Base-by-base conservation (phyloP, 2,888 invertebrate genomes). In the Micoletzkya japonica region DNA sequence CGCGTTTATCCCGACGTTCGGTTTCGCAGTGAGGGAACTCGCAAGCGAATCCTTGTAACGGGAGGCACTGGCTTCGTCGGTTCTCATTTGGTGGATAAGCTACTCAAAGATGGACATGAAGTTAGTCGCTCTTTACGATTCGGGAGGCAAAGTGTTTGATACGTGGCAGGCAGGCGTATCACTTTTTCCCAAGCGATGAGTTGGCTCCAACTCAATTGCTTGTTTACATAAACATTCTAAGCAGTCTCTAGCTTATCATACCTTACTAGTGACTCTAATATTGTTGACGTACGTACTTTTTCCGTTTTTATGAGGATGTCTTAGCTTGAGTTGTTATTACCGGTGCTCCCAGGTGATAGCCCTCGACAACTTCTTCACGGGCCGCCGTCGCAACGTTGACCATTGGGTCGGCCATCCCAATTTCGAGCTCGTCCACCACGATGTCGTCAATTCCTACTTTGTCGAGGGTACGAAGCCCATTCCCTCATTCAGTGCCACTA, bases 331-430 rank as follows among this genome's bases (percentile, higher is more conserved):
- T n/a, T n/a, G n/a, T n/a, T n/a, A n/a, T n/a, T n/a, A n/a, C n/a
- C n/a, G n/a, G n/a, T n/a, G n/a, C n/a, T n/a, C n/a, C n/a, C n/a
- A 75, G 0, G 78, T 80, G 6, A 95, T 94, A 80, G 95, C 95
- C 0, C 94, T 92, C 1, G 97, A 98, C 87, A 98, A 98, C 87
- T 96, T 97, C 87, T 97, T 95, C 87, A 98, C 97, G 0, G 97
- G 97, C 0, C 90, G 95, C 24, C 95, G 96, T 86, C 90, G 93
- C 50, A 99, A 99, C 87, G 92, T 98, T 0, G 95, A 95, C 85
- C 97, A 97, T 84, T 99, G 98, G 98, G 90, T 97, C 71, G 97
- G 97, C 0, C 98, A 99, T 87, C 92, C 94, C 82, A 98, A 98
- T 88, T 99, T 99, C 87, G 97, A 99, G 87, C 89, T 99, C 77